phyloP scores from a whole-genome alignment of 2,113 vertebrate genomes.

The Apteryx owenii region DNA sequence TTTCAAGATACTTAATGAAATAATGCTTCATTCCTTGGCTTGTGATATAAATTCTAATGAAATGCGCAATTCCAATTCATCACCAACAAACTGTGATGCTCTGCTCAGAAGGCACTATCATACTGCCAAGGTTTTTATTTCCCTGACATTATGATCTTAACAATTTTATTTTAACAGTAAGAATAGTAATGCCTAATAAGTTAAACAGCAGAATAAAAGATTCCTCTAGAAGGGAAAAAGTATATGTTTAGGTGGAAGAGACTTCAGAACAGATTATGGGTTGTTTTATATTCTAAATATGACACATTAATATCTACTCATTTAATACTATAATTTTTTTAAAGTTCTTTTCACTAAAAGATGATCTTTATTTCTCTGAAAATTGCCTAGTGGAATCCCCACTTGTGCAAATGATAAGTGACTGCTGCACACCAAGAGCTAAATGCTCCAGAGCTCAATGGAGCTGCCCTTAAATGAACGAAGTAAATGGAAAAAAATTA shows the following conservation, averaged over 20 bases:
- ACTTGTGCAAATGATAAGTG: slow-evolving; percentile 58
- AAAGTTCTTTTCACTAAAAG: slow-evolving; percentile 64
- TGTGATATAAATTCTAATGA: slow-evolving; percentile 34
- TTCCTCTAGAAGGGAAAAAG: slow-evolving; percentile 15
- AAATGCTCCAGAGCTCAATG: slow-evolving; percentile 49
- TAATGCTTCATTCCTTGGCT: slow-evolving; percentile 39
- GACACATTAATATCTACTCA: slow-evolving; percentile 60
- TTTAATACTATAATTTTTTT: slow-evolving; percentile 69
- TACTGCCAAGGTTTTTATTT: slow-evolving; percentile 51
- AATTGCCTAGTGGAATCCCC: slow-evolving; percentile 64
- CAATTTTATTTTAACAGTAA: slow-evolving; percentile 52
- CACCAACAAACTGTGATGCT: slow-evolving; percentile 21
- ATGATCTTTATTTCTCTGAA: slow-evolving; percentile 70
- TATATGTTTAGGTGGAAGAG: slow-evolving; percentile 35
- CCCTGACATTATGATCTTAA: slow-evolving; percentile 40
- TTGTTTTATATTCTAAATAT: slow-evolving; percentile 65
- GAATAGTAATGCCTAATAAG: slow-evolving; percentile 36
- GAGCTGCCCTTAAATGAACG: slow-evolving; percentile 67
- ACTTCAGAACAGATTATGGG: slow-evolving; percentile 51
- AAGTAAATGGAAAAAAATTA: slow-evolving; percentile 71
- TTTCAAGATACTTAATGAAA: slow-evolving; percentile 64
- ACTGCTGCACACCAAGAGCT: slow-evolving; percentile 49
- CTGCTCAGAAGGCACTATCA: slow-evolving; percentile 6
- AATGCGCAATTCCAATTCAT: not conserved
- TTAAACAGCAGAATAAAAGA: slow-evolving; percentile 50